These are phyloP conservation scores for Leptosomus discolor DNA, from an alignment of 2,113 vertebrate species.

Conservation along the genomic window DNA sequence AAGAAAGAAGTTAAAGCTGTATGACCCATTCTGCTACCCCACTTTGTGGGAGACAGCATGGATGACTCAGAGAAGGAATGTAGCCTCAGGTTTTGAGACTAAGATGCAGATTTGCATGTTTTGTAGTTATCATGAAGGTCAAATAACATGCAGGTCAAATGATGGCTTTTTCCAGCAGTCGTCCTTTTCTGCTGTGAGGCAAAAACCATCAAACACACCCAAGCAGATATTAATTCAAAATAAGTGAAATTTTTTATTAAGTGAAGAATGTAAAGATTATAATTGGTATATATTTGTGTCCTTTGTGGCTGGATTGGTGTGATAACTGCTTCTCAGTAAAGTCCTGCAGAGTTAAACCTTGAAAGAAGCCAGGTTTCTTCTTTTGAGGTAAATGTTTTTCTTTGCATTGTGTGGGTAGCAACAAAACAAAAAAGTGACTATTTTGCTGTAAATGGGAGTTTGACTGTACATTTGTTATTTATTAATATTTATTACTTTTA, in stretches of 20 bases:
- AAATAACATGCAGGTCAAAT: neutral
- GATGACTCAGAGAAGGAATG: neutral
- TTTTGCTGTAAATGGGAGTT: conserved; percentile 44
- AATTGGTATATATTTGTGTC: neutral
- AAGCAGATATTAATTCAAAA: neutral
- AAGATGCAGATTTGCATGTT: neutral
- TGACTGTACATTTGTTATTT: conserved; percentile 35
- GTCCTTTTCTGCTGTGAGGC: neutral
- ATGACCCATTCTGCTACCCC: neutral
- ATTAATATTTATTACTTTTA: conserved; percentile 64
- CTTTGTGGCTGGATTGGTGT: neutral
- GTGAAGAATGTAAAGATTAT: neutral
- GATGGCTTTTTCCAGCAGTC: neutral
- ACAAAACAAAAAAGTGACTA: conserved; percentile 4
- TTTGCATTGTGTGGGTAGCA: conserved; percentile 20
- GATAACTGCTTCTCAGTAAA: conserved; percentile 19
- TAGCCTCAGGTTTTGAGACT: neutral
- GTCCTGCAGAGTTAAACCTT: conserved; percentile 16
- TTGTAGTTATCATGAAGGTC: neutral
- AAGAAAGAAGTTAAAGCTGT: neutral
- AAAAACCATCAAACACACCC: neutral
- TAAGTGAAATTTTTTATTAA: neutral
- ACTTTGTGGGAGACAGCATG: neutral
- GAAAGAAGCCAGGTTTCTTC: neutral
- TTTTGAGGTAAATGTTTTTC: conserved; percentile 26